These are phyloP conservation scores for Eonycteris spelaea DNA, from an alignment of 2,113 vertebrate species.

Conservation along the genomic window DNA sequence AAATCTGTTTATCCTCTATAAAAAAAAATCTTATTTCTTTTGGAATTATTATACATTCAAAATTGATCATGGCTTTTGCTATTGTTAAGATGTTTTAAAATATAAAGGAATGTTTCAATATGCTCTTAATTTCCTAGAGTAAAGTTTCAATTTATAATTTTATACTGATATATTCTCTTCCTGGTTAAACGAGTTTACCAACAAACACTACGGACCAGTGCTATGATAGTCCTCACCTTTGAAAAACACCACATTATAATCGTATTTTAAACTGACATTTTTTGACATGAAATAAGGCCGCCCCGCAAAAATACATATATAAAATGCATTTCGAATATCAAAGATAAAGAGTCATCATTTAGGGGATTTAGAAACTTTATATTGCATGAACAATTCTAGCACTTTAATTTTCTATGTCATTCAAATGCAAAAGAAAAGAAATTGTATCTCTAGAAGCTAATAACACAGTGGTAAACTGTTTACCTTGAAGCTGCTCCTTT, in stretches of 20 bases:
- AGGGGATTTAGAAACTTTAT: neutral
- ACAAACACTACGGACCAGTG: neutral
- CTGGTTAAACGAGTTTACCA: neutral
- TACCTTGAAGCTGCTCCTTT: constrained; percentile 86
- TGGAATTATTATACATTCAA: neutral
- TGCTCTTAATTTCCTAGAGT: neutral
- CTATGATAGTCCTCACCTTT: neutral
- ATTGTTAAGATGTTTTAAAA: neutral
- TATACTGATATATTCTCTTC: neutral
- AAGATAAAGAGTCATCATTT: neutral
- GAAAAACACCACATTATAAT: constrained; percentile 10
- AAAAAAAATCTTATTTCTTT: neutral
- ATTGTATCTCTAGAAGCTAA: neutral
- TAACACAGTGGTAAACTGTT: constrained; percentile 21
- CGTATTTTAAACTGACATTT: neutral
- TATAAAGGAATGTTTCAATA: neutral
- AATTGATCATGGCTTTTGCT: neutral
- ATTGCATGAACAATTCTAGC: neutral
- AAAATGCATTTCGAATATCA: constrained; percentile 17
- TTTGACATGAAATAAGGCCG: neutral
- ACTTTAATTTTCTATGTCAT: constrained; percentile 5
- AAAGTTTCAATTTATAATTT: neutral
- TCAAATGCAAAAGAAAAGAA: neutral
- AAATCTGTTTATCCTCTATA: neutral
- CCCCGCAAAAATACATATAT: neutral